Conservation (phyloP, 1,140 invertebrate genomes). For the Harpegnathos saltator region DNA sequence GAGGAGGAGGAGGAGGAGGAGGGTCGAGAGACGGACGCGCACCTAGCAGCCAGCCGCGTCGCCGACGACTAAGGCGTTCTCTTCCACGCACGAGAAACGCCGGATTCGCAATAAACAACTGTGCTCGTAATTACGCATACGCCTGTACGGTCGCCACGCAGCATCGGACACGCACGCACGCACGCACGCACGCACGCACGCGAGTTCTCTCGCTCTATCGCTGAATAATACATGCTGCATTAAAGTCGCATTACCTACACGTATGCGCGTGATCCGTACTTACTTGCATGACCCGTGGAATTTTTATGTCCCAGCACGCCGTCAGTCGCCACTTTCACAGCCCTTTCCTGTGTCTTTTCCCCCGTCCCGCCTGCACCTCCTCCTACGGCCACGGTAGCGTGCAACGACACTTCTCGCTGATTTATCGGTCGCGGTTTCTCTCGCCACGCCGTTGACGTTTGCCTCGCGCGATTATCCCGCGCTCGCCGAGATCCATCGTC, state of each 20-base stretch:
- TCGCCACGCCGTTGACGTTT: conserved; percentile 25
- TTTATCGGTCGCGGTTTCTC: conserved; percentile 53
- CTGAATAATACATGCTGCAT: conserved; percentile 76
- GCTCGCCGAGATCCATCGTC: background rate
- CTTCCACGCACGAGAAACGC: background rate
- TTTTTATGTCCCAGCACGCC: conserved; percentile 54
- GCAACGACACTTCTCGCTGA: conserved; percentile 9
- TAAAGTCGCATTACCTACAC: conserved; percentile 71
- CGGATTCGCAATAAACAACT: conserved; percentile 57
- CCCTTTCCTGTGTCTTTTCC: too few relatives aligned
- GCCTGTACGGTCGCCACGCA: background rate
- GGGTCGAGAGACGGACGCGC: conserved; percentile 16
- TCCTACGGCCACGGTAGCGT: too few relatives aligned
- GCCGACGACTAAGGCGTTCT: conserved; percentile 18
- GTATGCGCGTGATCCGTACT: conserved; percentile 67
- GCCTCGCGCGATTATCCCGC: conserved; percentile 19
- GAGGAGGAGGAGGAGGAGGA: too few relatives aligned
- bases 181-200: too few relatives aligned
- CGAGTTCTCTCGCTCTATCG: conserved; percentile 50
- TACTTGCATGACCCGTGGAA: conserved; percentile 42
- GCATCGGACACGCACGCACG: conserved; percentile 58
- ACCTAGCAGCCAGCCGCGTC: conserved; percentile 1
- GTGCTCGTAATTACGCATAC: conserved; percentile 62
- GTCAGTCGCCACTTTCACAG: too few relatives aligned
- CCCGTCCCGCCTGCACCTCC: too few relatives aligned